phyloP scores from a whole-genome alignment of 2,113 vertebrate species.

The Conger conger region DNA sequence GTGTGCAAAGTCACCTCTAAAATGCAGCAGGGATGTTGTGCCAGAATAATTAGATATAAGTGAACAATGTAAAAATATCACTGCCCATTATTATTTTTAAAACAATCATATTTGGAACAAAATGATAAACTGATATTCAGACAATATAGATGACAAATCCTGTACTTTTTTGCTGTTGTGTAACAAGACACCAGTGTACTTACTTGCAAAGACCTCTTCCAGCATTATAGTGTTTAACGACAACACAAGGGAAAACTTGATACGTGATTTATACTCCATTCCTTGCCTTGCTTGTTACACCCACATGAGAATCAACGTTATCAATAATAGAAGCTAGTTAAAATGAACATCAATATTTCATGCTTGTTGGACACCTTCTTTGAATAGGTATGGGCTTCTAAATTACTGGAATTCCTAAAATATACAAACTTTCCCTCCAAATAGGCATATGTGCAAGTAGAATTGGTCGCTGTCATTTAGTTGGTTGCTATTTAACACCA shows the following conservation, averaged over 20 bases:
- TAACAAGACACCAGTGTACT: background rate
- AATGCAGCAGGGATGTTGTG: background rate
- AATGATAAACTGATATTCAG: background rate
- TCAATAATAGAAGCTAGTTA: background rate
- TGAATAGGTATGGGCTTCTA: background rate
- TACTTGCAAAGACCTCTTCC: background rate
- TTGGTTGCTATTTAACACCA: background rate
- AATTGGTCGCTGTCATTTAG: too few species aligned
- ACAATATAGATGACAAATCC: background rate
- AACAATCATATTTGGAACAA: background rate
- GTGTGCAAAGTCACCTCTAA: background rate
- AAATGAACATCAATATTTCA: background rate
- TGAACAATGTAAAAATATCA: background rate
- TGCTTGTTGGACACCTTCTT: background rate
- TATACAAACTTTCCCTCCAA: too few species aligned
- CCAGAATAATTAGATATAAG: background rate
- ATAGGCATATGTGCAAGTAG: too few species aligned
- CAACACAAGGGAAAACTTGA: background rate
- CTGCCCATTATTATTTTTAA: background rate
- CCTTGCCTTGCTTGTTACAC: background rate
- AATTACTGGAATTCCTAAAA: background rate
- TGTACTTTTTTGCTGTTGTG: background rate
- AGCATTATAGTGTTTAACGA: background rate
- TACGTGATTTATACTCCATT: too few species aligned
- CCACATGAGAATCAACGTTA: background rate